Conservation (phyloP, 2,113 vertebrate genomes). For the Cinclus mexicanus region DNA sequence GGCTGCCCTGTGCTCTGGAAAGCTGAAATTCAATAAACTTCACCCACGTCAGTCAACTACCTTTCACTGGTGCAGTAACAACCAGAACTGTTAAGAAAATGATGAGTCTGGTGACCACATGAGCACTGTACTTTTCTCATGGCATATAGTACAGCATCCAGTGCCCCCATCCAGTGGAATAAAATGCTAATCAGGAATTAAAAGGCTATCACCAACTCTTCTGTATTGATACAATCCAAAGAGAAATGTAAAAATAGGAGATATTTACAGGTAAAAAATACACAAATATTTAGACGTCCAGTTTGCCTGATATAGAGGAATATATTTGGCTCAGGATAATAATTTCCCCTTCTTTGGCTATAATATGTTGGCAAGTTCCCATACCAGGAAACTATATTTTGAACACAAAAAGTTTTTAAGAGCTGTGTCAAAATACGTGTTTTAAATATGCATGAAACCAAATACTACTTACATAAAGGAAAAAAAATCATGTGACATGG, state of each 20-base stretch:
- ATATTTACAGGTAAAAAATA: neutral
- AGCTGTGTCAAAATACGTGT: neutral
- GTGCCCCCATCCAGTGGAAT: neutral
- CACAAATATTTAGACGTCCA: neutral
- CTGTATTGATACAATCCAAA: neutral
- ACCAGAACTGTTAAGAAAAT: neutral
- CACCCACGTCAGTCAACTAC: neutral
- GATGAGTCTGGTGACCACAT: neutral
- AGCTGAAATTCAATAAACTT: neutral
- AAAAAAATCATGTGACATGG: neutral
- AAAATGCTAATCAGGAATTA: neutral
- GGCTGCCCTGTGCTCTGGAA: neutral
- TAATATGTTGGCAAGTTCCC: neutral
- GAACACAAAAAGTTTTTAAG: neutral
- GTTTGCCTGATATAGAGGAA: neutral
- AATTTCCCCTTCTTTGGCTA: neutral
- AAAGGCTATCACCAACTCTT: neutral
- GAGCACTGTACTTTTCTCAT: neutral
- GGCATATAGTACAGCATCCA: neutral
- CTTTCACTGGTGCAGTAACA: neutral
- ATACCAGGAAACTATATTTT: neutral
- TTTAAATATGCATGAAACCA: neutral
- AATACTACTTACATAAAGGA: neutral
- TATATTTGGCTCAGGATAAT: neutral
- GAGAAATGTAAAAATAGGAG: neutral